Percentiles rank a stretch among this genome's conserved stretches.
phyloP scores from a whole-genome alignment of 53 echinoderm and acorn worm genomes.

The Glandiceps talaboti region DNA sequence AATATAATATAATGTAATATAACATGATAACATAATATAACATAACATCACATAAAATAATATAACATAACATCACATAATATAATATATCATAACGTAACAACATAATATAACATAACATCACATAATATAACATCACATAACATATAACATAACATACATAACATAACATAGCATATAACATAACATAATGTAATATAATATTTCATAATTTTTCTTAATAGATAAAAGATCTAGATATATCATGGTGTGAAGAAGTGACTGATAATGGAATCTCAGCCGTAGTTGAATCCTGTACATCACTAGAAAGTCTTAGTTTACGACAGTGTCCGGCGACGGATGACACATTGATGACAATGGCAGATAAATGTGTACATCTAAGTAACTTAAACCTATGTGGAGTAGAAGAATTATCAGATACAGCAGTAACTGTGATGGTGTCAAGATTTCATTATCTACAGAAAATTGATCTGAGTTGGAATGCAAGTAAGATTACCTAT shows the following conservation, averaged over 20 bases:
- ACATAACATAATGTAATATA: too few relatives aligned
- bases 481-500: slow-evolving; percentile 58
- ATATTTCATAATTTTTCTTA: neutral
- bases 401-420: slow-evolving; percentile 52
- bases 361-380: slow-evolving; percentile 54
- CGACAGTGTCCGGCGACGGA: slow-evolving; percentile 35
- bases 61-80: too few relatives aligned
- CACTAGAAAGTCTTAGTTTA: slow-evolving; percentile 39
- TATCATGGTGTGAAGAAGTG: slow-evolving; percentile 89
- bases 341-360: slow-evolving; percentile 40
- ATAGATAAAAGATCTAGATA: slow-evolving; percentile 56
- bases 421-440: slow-evolving; percentile 38
- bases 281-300: slow-evolving; percentile 40
- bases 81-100: too few relatives aligned
- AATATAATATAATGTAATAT: too few relatives aligned
- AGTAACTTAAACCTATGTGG: slow-evolving; percentile 52
- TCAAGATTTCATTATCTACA: slow-evolving; percentile 19
- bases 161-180: too few relatives aligned
- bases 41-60: too few relatives aligned
- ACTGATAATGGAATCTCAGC: slow-evolving; percentile 39
- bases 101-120: too few relatives aligned
- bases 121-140: too few relatives aligned
- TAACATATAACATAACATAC: too few relatives aligned
- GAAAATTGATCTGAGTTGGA: slow-evolving; percentile 80
- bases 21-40: too few relatives aligned